Evolutionary conservation across 2,888 invertebrate genomes (phyloP).

Genomic region (Baccha elongata): DNA sequence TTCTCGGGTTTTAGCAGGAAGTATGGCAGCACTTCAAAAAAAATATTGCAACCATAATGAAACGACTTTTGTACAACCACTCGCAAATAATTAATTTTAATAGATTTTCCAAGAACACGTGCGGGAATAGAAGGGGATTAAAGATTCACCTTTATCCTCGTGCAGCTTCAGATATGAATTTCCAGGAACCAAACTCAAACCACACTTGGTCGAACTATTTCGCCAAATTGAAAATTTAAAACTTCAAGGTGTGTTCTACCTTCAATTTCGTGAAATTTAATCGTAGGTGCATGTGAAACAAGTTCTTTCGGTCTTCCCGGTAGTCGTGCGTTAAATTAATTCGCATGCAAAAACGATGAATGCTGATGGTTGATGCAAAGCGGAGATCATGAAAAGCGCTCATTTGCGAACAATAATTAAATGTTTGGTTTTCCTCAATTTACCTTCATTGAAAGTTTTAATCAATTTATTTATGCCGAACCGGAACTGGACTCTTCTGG

Average conservation of each 20-base stretch:
- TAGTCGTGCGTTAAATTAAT: slow-evolving; percentile 9
- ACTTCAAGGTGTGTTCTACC: not conserved
- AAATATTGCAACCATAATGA: slow-evolving; percentile 65
- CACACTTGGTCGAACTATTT: not conserved
- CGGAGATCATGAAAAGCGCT: slow-evolving; percentile 51
- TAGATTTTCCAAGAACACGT: slow-evolving; percentile 47
- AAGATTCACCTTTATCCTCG: slow-evolving; percentile 4
- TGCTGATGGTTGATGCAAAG: not conserved
- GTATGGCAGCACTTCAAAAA: slow-evolving; percentile 20
- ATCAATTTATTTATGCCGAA: slow-evolving; percentile 69
- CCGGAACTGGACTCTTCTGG: slow-evolving; percentile 12
- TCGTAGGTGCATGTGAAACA: slow-evolving; percentile 18
- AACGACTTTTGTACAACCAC: slow-evolving; percentile 61
- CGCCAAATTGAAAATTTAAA: not conserved
- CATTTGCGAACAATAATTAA: slow-evolving; percentile 68
- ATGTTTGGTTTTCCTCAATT: slow-evolving; percentile 66
- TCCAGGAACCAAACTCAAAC: not conserved
- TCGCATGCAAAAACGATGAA: not conserved
- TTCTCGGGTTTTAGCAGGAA: not conserved
- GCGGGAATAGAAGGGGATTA: not conserved
- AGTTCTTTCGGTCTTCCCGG: slow-evolving; percentile 4
- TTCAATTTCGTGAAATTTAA: not conserved
- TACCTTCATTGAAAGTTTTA: slow-evolving; percentile 71
- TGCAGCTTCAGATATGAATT: not conserved
- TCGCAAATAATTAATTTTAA: slow-evolving; percentile 73